phyloP scores from a whole-genome alignment of 2,113 vertebrate genomes.

The Pyxicephalus adspersus region DNA sequence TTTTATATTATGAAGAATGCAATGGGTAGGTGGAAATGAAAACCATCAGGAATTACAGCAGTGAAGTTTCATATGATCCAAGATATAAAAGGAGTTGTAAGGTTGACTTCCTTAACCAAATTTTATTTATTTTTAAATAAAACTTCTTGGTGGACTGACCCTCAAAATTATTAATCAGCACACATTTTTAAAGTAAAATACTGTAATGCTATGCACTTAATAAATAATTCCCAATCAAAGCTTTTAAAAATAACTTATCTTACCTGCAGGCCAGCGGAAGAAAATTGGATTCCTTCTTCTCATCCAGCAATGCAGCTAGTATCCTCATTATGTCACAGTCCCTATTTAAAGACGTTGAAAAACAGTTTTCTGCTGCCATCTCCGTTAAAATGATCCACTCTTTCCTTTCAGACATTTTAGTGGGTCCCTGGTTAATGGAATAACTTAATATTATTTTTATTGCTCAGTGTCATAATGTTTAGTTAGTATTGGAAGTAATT shows the following conservation, averaged over 20 bases:
- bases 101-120: too few species aligned
- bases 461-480: slow-evolving; percentile 10
- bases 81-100: too few species aligned
- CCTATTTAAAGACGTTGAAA: slow-evolving; percentile 21
- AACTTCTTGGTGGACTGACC: too few species aligned
- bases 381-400: slow-evolving; percentile 15
- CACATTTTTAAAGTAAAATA: too few species aligned
- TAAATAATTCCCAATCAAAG: background rate
- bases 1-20: too few species aligned
- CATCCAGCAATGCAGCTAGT: background rate
- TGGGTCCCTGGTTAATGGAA: slow-evolving; percentile 16
- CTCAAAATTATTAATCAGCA: too few species aligned
- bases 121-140: too few species aligned
- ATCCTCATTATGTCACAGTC: slow-evolving; percentile 19
- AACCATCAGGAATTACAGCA: too few species aligned
- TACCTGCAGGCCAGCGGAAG: slow-evolving; percentile 20
- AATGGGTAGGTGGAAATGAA: too few species aligned
- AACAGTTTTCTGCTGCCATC: slow-evolving; percentile 27
- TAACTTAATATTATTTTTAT: slow-evolving; percentile 6
- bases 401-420: slow-evolving; percentile 33
- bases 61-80: too few species aligned
- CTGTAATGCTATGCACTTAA: background rate
- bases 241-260: background rate
- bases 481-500: too few species aligned
- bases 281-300: background rate